Conservation (phyloP, 2,113 vertebrate genomes). For the Coturnix japonica region DNA sequence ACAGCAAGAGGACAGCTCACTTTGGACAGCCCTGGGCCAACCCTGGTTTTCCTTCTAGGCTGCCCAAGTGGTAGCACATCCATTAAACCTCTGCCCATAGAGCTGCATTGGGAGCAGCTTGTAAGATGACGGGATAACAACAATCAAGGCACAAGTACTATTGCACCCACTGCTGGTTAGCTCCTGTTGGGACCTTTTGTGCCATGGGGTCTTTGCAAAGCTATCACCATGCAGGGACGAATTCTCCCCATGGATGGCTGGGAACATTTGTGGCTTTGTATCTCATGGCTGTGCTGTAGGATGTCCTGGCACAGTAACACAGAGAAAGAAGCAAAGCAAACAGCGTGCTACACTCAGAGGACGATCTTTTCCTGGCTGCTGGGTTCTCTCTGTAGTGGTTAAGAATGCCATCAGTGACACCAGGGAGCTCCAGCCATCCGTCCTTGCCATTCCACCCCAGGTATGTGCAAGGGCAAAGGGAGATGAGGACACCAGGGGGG, state of each 20-base stretch:
- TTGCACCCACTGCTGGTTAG: not conserved
- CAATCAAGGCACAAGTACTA: not conserved
- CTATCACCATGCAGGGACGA: fast-evolving
- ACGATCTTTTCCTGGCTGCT: fast-evolving
- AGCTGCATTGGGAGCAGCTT: not conserved
- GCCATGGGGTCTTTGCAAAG: not conserved
- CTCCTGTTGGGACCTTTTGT: not conserved
- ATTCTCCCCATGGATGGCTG: fast-evolving
- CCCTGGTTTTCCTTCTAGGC: not conserved
- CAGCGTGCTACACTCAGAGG: not conserved
- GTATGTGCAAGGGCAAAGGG: fast-evolving
- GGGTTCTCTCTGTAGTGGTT: not conserved
- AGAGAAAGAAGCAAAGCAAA: not conserved
- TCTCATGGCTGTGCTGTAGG: fast-evolving
- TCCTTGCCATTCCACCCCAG: fast-evolving
- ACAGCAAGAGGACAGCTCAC: fast-evolving
- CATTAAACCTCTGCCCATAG: not conserved
- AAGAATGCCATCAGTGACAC: fast-evolving
- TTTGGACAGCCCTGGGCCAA: not conserved
- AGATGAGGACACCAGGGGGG: fast-evolving
- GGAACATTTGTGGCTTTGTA: not conserved
- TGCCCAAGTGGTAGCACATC: fast-evolving
- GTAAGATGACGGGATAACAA: not conserved
- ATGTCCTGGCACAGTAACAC: fast-evolving
- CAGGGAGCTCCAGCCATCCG: fast-evolving